Percentiles rank a stretch among this genome's conserved stretches.
phyloP scores from a whole-genome alignment of 2,113 vertebrate species.

The Stigmatopora nigra region DNA sequence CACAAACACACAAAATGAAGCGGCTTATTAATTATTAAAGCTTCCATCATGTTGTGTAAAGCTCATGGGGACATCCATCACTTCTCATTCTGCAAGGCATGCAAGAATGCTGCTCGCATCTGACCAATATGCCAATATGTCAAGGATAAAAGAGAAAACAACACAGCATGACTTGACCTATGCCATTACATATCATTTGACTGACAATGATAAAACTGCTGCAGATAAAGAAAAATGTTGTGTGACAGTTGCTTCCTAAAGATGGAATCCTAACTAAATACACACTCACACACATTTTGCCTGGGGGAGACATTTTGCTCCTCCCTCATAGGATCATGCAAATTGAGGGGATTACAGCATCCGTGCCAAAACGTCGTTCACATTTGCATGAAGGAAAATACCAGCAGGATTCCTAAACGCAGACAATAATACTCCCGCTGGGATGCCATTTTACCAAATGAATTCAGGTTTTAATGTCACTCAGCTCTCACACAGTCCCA shows the following conservation, averaged over 20 bases:
- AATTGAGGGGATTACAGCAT: slow-evolving; percentile 34
- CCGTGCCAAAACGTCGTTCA: slow-evolving; percentile 27
- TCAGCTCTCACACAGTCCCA: slow-evolving; percentile 9
- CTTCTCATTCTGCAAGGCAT: slow-evolving; percentile 26
- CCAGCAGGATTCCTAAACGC: slow-evolving; percentile 3
- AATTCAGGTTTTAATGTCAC: slow-evolving; percentile 3
- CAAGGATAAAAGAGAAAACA: slow-evolving; percentile 9
- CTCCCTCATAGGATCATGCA: slow-evolving; percentile 28
- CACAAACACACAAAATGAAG: background rate
- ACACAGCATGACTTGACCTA: slow-evolving; percentile 5
- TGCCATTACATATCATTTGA: background rate
- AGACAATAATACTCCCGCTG: background rate
- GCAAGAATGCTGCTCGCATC: slow-evolving; percentile 34
- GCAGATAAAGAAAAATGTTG: background rate
- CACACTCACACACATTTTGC: slow-evolving; percentile 18
- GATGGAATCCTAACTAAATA: slow-evolving; percentile 21
- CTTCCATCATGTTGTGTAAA: slow-evolving; percentile 15
- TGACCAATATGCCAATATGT: slow-evolving; percentile 44
- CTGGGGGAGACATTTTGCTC: slow-evolving; percentile 29
- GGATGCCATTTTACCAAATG: background rate
- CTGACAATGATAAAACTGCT: slow-evolving; percentile 14
- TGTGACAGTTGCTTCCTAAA: slow-evolving; percentile 17
- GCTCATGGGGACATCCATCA: slow-evolving; percentile 25
- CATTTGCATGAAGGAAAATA: slow-evolving; percentile 5
- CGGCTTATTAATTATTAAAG: slow-evolving; percentile 46